Base-by-base conservation (phyloP, 2,888 invertebrate species). In the Clistopyga incitator region DNA sequence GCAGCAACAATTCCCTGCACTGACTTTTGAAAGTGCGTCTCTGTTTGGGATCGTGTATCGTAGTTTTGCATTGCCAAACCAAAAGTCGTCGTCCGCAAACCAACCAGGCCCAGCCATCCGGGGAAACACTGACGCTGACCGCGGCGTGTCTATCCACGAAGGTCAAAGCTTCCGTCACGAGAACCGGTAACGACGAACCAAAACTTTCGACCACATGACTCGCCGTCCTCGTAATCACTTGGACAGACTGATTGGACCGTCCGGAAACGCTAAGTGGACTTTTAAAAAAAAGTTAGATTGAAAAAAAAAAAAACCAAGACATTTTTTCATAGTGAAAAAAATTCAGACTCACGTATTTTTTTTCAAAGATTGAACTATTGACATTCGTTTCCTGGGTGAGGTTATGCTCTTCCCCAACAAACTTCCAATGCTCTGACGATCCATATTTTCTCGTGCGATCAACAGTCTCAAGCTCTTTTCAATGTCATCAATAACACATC, bases 131-230 rank as follows among this genome's bases (percentile, higher is more conserved):
- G 0, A 96, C 96, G 84, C 95, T 96, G 38, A 95, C 95, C 25
- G 94, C 94, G 0, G 94, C 94, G 86, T 94, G 94, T 15, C 96
- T 94, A 78, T 96, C 96, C 89, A 96, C 95, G 93, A 97, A 97
- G 61, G 97, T 97, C 29, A 98, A 94, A 0, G 97, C 97, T 94
- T 98, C 98, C 25, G 97, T 98, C 2, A 98, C 97, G 80, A 97
- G 95, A 1, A 98, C 98, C 42, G 98, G 98, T 61, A 98, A 92
- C 1, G 97, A 95, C 38, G 96, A 94, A 0, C 98, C 98, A 94
- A 96, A 98, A 76, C 95, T 96, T 92, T 98, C 97, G 0, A 98
- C 95, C 18, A 95, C 94, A 90, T 97, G 96, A 87, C 95, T 95
- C 25, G 96, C 95, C 0, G 97, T 96, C 88, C 97, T 96, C 88